Evolutionary conservation across 1,140 invertebrate genomes (phyloP), one percentile per base, ranked within the genome.

Genomic region (Magallana gigas): DNA sequence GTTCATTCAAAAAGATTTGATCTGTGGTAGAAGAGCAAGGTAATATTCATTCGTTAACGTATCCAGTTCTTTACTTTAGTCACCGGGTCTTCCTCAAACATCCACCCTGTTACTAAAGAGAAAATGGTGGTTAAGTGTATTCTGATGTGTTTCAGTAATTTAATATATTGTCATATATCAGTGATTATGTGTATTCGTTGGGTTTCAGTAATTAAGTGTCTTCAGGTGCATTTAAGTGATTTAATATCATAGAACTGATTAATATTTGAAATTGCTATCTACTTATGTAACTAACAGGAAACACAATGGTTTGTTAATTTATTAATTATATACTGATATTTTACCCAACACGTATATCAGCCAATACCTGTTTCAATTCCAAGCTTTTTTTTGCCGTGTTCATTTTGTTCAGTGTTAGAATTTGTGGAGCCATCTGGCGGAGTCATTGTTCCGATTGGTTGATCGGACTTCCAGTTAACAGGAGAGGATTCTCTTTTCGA

Each of bases 11-110:
- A 48, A 48, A 48, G 36, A 48, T 48, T 2, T 48, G 36, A 48
- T 48, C 36, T 48, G 36, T 48, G 36, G 36, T 48, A 48, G 36
- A 48, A 48, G 36, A 48, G 36, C 36, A 48, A 48, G 36, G 2
- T 48, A 2, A 48, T 48, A 4, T 48, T 5, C 36, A 48, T 48
- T 48, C 1, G 36, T 48, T 48, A 48, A 29, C 23, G 68, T 12
- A 76, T 76, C 68, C 68, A 76, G 68, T 36, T 76, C 12, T 29
- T 76, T 0, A 76, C 68, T 76, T 76, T 76, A 36, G 68, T 76
- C 36, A 29, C 12, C 12, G 68, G 68, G 36, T 76, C 23, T 9
- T 76, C 68, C 36, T 76, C 68, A 76, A 29, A 76, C 23, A 36
- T 12, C 23, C 23, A 76, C 29, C 68, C 68, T 76, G 68, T 76